A percentile compares a stretch with the other conserved stretches of the same genome.
Conservation (phyloP, 53 echinoderm and acorn worm species). For the Paelopatides confundens region DNA sequence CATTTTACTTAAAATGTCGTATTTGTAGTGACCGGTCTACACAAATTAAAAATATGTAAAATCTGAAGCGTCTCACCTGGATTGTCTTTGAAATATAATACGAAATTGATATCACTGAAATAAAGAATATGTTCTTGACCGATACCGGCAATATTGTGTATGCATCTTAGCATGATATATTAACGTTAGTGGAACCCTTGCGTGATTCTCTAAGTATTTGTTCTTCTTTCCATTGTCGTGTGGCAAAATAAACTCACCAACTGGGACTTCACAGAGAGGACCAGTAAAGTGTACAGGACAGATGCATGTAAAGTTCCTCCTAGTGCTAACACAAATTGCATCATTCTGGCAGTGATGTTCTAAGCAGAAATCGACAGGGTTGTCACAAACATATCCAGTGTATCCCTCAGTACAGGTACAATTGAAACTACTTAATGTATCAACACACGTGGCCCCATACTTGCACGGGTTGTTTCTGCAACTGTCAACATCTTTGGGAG, state of each 20-base stretch:
- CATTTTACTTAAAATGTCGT: no score
- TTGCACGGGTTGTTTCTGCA: constrained; percentile 14
- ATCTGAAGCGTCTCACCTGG: no score
- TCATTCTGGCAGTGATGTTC: constrained; percentile 43
- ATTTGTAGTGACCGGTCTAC: no score
- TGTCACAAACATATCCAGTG: constrained; percentile 42
- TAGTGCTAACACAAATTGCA: constrained; percentile 32
- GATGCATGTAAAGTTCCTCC: constrained; percentile 18
- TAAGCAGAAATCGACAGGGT: constrained; percentile 34
- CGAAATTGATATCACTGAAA: no score
- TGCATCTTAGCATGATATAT: no score
- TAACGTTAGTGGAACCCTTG: no score
- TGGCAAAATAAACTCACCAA: constrained; percentile 45
- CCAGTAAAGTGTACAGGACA: constrained; percentile 49
- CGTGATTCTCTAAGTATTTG: no score
- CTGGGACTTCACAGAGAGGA: constrained; percentile 20
- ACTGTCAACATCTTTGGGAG: background rate
- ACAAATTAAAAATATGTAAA: no score
- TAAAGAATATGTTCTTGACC: no score
- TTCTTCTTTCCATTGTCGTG: no score
- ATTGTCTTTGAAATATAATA: no score
- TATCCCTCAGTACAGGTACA: constrained; percentile 50
- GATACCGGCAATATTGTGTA: no score
- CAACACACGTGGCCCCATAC: constrained; percentile 25
- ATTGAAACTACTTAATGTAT: background rate